Evolutionary conservation across 2,888 invertebrate species (phyloP), one percentile per base, ranked within the genome.

Genomic region (Celastrina argiolus): DNA sequence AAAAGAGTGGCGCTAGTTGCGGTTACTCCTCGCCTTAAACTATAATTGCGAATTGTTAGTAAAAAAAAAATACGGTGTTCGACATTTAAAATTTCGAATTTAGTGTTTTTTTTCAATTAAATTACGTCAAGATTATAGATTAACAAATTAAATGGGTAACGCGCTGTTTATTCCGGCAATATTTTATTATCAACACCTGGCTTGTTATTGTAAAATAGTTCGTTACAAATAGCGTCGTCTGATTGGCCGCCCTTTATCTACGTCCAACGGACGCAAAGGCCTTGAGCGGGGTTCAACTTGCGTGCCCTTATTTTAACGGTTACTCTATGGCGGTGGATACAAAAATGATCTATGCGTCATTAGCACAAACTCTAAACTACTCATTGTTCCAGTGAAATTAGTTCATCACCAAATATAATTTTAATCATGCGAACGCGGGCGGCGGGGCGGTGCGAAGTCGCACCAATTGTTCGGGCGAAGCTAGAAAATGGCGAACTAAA

Each of bases 181-280:
- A 31, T 31, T 39, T 16, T 2, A 22, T n/a, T n/a, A n/a, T n/a
- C n/a, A 22, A 14, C 51, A 51, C 51, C 51, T 22, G 51, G 51
- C 22, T 59, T 34, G 59, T 59, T 39, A 14, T 36, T 39, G 14
- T 61, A 61, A 36, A 59, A 34, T 22, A 74, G 83, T 81, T 82
- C 88, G 87, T 85, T 87, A 83, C 69, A 73, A 80, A 72, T 72
- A 67, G 69, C 74, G 78, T 73, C 69, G 72, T 79, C 66, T 70
- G 80, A 88, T 89, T 89, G 87, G 89, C 73, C 76, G 83, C 72
- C 78, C 82, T 84, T 88, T 88, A 89, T 88, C 51, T 51, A 51
- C 22, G 26, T 26, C 22, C 89, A 80, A 71, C 77, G 80, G 84
- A 86, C 84, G 85, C 84, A 67, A 72, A 80, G 76, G 42, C 87